Base-by-base conservation (phyloP, 2,113 vertebrate genomes). In the Menidia beryllina region DNA sequence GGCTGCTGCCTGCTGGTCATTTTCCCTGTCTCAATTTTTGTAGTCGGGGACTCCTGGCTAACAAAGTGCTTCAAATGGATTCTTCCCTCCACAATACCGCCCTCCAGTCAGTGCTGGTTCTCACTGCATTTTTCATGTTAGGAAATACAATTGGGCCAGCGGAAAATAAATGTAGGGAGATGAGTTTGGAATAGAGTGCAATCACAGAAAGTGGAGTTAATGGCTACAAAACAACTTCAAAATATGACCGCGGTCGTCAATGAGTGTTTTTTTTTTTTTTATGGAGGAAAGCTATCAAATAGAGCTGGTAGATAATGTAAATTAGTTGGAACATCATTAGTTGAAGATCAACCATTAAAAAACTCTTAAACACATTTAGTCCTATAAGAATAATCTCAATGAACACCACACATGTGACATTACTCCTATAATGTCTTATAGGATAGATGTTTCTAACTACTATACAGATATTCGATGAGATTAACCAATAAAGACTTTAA, bases 1-100 rank as follows among this genome's bases (percentile, higher is more conserved):
- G 39, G 17, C 79, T 66, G 43, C 73, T 83, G 77, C 64, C 82
- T 74, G 75, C 82, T 75, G 74, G 82, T 86, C 74, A 73, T 88
- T 85, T 86, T 81, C 58, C 51, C 43, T 74, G 53, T 81, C 66
- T 79, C 74, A 74, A 59, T 77, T 82, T 43, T 72, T 72, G 63
- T 83, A 79, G 62, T 65, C 34, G 52, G 68, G 61, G 69, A 71
- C 79, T 85, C 83, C 86, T 84, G 73, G 85, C 82, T 77, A 73
- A 58, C 77, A 86, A 89, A 90, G 86, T 89, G 81, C 81, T 86
- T 71, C 77, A 88, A 91, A 90, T 92, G 77, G 82, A 85, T 85
- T 82, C 56, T 5, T 38, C 73, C 62, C 84, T 75, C 54, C 87
- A 85, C 85, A 0, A 14, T 39, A 65, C 19, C 41, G 15, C 47